Evolutionary conservation across 2,113 vertebrate genomes (phyloP).

Genomic region (Zosterops lateralis): DNA sequence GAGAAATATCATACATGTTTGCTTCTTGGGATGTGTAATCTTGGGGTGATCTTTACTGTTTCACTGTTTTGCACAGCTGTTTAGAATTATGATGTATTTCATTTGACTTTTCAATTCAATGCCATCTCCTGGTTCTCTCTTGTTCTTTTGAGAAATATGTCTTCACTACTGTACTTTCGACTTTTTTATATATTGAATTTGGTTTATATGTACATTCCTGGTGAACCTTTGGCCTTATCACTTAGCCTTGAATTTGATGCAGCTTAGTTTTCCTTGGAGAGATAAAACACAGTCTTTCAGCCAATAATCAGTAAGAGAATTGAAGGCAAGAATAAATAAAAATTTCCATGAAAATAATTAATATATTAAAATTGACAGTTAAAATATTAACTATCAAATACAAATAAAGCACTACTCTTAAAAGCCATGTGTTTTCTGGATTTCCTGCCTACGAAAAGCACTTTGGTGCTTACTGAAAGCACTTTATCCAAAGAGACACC

Average conservation of each 20-base stretch:
- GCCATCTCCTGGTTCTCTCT: background rate
- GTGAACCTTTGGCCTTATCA: background rate
- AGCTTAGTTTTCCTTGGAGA: background rate
- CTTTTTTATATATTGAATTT: rapidly evolving
- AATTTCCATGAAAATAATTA: background rate
- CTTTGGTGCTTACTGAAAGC: background rate
- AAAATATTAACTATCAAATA: background rate
- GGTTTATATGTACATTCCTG: background rate
- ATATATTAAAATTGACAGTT: too few species aligned
- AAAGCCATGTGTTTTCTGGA: background rate
- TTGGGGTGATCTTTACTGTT: background rate
- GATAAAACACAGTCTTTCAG: background rate
- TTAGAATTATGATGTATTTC: background rate
- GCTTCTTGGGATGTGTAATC: background rate
- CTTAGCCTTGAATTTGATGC: background rate
- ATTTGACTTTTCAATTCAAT: background rate
- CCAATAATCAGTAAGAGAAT: background rate
- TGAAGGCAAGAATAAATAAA: background rate
- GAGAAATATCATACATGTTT: background rate
- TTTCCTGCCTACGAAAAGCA: background rate
- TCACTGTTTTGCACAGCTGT: background rate
- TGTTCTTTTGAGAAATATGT: background rate
- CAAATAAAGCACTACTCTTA: background rate
- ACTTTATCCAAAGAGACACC: background rate
- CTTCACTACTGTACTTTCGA: background rate